phyloP scores from a whole-genome alignment of 1,140 invertebrate genomes.

The Aphelenchoides avenae region DNA sequence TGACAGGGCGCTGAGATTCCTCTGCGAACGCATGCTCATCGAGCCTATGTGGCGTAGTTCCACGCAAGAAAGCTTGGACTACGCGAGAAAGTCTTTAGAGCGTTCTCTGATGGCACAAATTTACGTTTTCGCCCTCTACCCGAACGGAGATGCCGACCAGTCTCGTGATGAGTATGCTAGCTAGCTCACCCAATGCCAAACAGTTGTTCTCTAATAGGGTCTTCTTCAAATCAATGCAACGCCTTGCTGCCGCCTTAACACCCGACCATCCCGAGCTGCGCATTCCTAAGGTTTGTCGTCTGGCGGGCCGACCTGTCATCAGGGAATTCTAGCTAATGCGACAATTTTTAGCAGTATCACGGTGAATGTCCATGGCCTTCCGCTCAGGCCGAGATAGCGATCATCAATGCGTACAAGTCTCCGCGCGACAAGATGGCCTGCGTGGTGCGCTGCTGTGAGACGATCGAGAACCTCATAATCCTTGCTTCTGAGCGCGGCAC shows the following conservation, averaged over 20 bases:
- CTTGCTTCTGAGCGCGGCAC: slow-evolving; percentile 70
- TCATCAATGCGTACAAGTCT: slow-evolving; percentile 87
- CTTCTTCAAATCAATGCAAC: slow-evolving; percentile 39
- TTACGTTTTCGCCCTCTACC: slow-evolving; percentile 86
- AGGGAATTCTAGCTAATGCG: not conserved
- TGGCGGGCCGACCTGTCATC: not conserved
- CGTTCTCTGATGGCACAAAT: slow-evolving; percentile 74
- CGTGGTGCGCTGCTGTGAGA: slow-evolving; percentile 76
- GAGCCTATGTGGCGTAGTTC: slow-evolving; percentile 73
- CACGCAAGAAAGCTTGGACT: slow-evolving; percentile 74
- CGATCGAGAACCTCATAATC: slow-evolving; percentile 75
- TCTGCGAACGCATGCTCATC: slow-evolving; percentile 67
- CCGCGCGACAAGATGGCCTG: slow-evolving; percentile 87
- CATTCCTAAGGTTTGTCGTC: slow-evolving; percentile 42
- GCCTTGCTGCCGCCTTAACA: slow-evolving; percentile 29
- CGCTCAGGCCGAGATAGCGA: slow-evolving; percentile 83
- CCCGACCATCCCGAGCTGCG: slow-evolving; percentile 43
- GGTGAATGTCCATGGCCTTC: slow-evolving; percentile 94
- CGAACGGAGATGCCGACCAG: slow-evolving; percentile 91
- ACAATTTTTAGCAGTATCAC: slow-evolving; percentile 66
- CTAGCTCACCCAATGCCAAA: slow-evolving; percentile 11
- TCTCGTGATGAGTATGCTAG: slow-evolving; percentile 74
- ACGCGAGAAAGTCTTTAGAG: slow-evolving; percentile 64
- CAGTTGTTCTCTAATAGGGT: slow-evolving; percentile 45
- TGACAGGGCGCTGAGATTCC: slow-evolving; percentile 66